These are phyloP conservation scores for Nyctereutes procyonoides DNA, from an alignment of 2,113 vertebrate genomes.

Conservation along the genomic window DNA sequence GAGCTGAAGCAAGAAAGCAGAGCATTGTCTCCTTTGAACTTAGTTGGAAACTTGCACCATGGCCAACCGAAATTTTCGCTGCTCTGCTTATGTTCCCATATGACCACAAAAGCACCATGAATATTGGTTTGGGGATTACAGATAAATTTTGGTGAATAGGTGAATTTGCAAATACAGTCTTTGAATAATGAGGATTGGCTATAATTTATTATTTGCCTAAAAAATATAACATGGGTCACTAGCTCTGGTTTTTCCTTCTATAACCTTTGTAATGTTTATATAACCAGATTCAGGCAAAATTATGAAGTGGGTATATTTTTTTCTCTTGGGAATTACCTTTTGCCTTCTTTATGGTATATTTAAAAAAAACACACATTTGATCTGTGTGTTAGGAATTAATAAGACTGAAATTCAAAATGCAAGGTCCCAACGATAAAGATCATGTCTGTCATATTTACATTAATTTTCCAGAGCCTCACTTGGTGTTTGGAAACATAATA, in stretches of 20 bases:
- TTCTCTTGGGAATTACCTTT: neutral
- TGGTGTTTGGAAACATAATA: neutral
- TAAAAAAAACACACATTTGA: neutral
- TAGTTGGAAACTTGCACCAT: neutral
- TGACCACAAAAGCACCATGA: neutral
- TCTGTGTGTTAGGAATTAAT: neutral
- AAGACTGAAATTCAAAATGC: slow-evolving; percentile 26
- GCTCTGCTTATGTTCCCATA: neutral
- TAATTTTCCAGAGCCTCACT: neutral
- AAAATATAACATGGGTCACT: neutral
- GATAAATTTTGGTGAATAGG: neutral
- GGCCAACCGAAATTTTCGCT: neutral
- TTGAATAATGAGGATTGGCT: neutral
- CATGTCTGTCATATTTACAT: neutral
- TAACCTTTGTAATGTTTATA: slow-evolving; percentile 36
- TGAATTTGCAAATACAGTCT: neutral
- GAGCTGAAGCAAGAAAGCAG: neutral
- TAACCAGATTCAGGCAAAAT: slow-evolving; percentile 38
- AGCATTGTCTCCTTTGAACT: neutral
- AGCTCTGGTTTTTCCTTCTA: slow-evolving; percentile 28
- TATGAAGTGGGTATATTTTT: neutral
- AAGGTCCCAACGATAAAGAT: neutral
- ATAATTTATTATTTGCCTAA: slow-evolving; percentile 26
- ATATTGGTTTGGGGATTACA: neutral
- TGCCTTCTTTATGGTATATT: neutral